These are phyloP conservation scores for Trichechus manatus DNA, from an alignment of 2,113 vertebrate genomes.

Conservation along the genomic window DNA sequence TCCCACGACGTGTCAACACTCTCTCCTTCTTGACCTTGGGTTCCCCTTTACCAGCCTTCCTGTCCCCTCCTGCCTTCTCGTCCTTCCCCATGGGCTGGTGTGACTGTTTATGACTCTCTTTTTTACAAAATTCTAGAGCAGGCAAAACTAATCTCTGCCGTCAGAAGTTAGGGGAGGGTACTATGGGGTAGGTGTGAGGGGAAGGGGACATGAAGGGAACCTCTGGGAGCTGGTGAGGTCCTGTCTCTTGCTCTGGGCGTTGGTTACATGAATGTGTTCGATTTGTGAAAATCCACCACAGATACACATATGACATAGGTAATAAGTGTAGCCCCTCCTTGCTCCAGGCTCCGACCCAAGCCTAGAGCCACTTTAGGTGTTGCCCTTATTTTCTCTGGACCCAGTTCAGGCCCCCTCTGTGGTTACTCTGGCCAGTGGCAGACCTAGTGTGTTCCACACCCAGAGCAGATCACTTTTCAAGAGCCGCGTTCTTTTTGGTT, in stretches of 20 bases:
- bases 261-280: background rate
- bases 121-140: background rate
- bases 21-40: no score
- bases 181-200: rapidly evolving
- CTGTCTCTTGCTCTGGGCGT: background rate
- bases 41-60: no score
- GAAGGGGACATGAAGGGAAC: background rate
- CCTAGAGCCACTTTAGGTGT: background rate
- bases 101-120: rapidly evolving
- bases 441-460: no score
- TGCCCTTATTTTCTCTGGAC: background rate
- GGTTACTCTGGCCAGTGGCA: background rate
- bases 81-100: no score
- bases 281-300: background rate
- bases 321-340: background rate
- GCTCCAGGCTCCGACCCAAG: background rate
- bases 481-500: background rate
- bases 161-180: background rate
- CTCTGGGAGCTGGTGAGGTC: rapidly evolving
- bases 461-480: background rate
- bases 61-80: no score
- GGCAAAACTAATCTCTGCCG: background rate
- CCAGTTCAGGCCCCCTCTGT: background rate
- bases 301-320: background rate
- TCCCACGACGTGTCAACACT: no score